Base-by-base conservation (phyloP, 2,113 vertebrate genomes). In the Syngnathoides biaculeatus region DNA sequence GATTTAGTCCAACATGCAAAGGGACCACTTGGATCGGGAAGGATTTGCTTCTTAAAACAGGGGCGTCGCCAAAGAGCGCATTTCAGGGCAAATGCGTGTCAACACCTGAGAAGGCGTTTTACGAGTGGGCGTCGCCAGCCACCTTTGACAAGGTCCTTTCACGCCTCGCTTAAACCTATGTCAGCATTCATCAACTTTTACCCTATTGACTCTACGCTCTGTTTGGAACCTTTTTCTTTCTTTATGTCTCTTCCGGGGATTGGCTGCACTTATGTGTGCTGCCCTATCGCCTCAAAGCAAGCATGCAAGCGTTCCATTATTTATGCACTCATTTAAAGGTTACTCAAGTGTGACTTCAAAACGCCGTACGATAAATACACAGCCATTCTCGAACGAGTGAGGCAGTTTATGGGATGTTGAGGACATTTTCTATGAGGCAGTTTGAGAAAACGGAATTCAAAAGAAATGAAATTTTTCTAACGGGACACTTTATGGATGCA, bases 171-270 rank as follows among this genome's bases (percentile, higher is more conserved):
- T 64, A 43, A 50, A 65, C 43, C 8, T 50, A 50, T 69, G 58
- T 39, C 62, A 70, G 59, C 64, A 77, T 68, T 70, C 77, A 80
- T 76, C 77, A 70, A 11, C 40, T 11, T 42, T 3, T 42, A 42
- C 40, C 40, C 13, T 42, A 42, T 12, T 12, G 1, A 42, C 40
- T 42, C 40, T 13, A 30, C 42, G 8, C 45, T 48, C 45, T 17
- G 45, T 77, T 45, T 53, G 56, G 3, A 10, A 66, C 64, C 73
- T 48, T 53, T 19, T 68, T 68, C 43, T 55, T 79, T 8, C 13
- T 60, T 73, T 19, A 65, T 38, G 57, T 71, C 19, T 48, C 27
- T 39, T 52, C 55, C 65, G 38, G 62, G 58, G 52, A 22, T 47
- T 59, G 38, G 59, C 24, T 45, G 55, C 27, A 73, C 65, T 74